A percentile compares a stretch with the other conserved stretches of the same genome.
phyloP scores from a whole-genome alignment of 2,797 vertebrate species.

The Arrhamphus sclerolepis region DNA sequence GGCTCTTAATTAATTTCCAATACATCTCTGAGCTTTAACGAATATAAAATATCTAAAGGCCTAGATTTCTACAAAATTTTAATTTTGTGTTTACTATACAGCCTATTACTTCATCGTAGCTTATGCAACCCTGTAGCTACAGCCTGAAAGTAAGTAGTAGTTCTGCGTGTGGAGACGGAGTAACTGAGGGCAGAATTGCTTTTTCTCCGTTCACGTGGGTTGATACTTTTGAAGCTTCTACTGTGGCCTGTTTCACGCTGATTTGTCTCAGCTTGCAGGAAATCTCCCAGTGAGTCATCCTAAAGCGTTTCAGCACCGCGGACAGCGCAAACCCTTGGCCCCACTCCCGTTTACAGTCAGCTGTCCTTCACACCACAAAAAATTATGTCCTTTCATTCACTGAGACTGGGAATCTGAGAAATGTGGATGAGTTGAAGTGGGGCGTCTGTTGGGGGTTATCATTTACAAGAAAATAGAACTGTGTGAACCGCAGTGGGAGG shows the following conservation, averaged over 20 bases:
- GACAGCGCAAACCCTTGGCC: constrained; percentile 62
- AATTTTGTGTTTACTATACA: too few relatives aligned
- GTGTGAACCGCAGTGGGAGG: constrained; percentile 83
- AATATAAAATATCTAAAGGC: too few relatives aligned
- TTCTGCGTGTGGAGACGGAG: background rate
- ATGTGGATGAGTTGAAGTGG: background rate
- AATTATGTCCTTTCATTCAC: constrained; percentile 13
- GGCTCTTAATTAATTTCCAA: too few relatives aligned
- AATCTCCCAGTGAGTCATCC: constrained; percentile 54
- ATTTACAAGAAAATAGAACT: constrained; percentile 58
- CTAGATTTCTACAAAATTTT: too few relatives aligned
- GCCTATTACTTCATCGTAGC: too few relatives aligned
- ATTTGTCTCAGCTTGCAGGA: constrained; percentile 8
- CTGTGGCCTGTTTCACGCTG: background rate
- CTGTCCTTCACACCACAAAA: background rate
- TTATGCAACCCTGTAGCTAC: too few relatives aligned
- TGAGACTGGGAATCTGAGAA: background rate
- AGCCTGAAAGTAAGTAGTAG: too few relatives aligned
- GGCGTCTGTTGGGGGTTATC: constrained; percentile 18
- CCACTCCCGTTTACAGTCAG: background rate
- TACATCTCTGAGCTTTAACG: too few relatives aligned
- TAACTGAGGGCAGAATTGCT: background rate
- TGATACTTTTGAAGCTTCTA: background rate
- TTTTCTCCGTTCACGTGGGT: background rate
- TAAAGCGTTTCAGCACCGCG: constrained; percentile 78